phyloP scores from a whole-genome alignment of 2,888 invertebrate genomes.

The Aleiodes leptofemur region DNA sequence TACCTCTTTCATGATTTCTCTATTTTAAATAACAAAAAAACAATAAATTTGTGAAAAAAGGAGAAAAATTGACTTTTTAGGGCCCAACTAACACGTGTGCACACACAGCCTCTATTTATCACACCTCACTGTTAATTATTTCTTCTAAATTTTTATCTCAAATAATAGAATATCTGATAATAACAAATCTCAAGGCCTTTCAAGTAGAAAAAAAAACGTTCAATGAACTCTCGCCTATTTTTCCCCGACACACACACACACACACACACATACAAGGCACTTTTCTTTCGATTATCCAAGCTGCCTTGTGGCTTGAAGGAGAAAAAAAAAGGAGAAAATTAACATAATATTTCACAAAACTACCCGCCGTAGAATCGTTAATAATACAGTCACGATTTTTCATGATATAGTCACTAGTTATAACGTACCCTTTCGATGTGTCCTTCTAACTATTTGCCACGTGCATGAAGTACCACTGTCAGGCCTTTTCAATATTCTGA shows the following conservation, averaged over 20 bases:
- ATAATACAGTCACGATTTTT: slow-evolving; percentile 61
- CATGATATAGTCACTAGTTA: slow-evolving; percentile 60
- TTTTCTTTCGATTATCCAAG: slow-evolving; percentile 49
- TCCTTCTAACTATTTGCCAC: slow-evolving; percentile 39
- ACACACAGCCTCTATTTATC: slow-evolving; percentile 2
- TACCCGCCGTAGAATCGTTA: slow-evolving; percentile 63
- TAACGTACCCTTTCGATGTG: slow-evolving; percentile 61
- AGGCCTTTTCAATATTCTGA: no score
- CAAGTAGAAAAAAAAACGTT: slow-evolving; percentile 56
- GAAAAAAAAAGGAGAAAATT: not conserved
- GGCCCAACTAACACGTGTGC: slow-evolving; percentile 1
- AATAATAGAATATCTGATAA: slow-evolving; percentile 12
- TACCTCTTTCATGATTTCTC: slow-evolving; percentile 23
- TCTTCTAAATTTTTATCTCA: not conserved
- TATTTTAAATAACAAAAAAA: slow-evolving; percentile 36
- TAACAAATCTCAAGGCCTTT: slow-evolving; percentile 9
- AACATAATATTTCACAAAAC: slow-evolving; percentile 63
- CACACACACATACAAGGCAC: slow-evolving; percentile 9
- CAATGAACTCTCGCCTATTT: slow-evolving; percentile 60
- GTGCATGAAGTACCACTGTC: slow-evolving; percentile 43
- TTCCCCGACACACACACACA: no score
- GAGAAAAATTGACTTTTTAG: slow-evolving; percentile 19
- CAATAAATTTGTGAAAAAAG: slow-evolving; percentile 53
- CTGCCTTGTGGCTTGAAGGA: not conserved
- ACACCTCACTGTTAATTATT: slow-evolving; percentile 29